These are phyloP conservation scores for Xenentodon cancila DNA, from an alignment of 2,797 vertebrate genomes.

Conservation along the genomic window DNA sequence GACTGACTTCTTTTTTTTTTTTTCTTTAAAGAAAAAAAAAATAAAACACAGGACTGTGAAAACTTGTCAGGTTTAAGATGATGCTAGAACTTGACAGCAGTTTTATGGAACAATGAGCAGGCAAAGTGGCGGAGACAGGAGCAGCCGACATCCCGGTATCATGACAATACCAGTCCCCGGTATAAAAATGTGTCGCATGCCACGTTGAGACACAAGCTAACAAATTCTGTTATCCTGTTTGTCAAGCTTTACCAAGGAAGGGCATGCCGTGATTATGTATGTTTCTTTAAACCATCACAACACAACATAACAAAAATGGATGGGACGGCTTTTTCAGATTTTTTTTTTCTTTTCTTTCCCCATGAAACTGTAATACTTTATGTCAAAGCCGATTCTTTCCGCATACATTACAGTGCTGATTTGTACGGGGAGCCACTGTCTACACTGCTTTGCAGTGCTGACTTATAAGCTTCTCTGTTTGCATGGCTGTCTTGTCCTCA, in stretches of 20 bases:
- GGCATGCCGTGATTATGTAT: conserved; percentile 17
- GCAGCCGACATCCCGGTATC: conserved; percentile 36
- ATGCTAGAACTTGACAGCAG: conserved; percentile 33
- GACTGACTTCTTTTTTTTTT: conserved; percentile 16
- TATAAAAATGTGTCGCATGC: conserved; percentile 29
- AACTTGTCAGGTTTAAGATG: conserved; percentile 34
- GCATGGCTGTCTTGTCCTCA: conserved; percentile 18
- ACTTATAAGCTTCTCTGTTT: conserved; percentile 40
- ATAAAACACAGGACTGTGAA: conserved; percentile 18
- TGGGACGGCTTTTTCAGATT: conserved; percentile 13
- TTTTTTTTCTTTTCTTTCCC: conserved; percentile 12
- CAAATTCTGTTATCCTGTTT: conserved; percentile 47
- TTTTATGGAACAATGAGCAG: conserved; percentile 38
- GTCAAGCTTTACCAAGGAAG: conserved; percentile 32
- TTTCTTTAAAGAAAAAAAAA: conserved; percentile 18
- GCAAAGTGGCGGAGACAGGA: conserved; percentile 41
- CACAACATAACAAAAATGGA: conserved; percentile 35
- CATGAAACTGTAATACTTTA: conserved; percentile 25
- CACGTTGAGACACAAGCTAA: conserved; percentile 39
- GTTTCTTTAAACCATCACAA: conserved; percentile 53
- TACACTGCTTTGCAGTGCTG: conserved; percentile 41
- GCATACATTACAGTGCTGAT: conserved; percentile 34
- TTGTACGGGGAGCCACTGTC: conserved; percentile 41
- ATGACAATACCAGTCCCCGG: conserved; percentile 35
- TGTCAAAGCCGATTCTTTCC: conserved; percentile 38